Evolutionary conservation across 2,113 vertebrate genomes (phyloP).

Genomic region (Colistium nudipinnis): DNA sequence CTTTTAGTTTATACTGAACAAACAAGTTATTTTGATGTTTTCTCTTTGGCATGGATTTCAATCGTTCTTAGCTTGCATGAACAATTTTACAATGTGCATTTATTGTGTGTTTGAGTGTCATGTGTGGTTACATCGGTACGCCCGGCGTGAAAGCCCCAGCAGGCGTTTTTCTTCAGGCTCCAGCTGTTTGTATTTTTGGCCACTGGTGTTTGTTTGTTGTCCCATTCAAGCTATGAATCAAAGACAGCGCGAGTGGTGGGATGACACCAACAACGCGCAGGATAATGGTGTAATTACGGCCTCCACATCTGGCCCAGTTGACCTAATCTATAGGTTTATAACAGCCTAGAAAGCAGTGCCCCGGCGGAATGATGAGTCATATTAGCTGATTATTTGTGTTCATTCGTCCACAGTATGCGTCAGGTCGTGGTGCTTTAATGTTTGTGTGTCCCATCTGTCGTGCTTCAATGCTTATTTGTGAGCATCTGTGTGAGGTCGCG

Average conservation of each 20-base stretch:
- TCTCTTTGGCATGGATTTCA: too few relatives aligned
- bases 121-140: conserved; percentile 19
- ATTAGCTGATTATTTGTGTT: conserved; percentile 67
- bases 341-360: neutral
- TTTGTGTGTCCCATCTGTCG: conserved; percentile 49
- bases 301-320: conserved; percentile 60
- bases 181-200: conserved; percentile 72
- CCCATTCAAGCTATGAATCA: conserved; percentile 44
- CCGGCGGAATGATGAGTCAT: conserved; percentile 65
- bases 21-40: too few relatives aligned
- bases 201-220: conserved; percentile 46
- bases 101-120: neutral
- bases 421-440: conserved; percentile 40
- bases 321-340: conserved; percentile 16
- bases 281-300: conserved; percentile 61
- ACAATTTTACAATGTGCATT: too few relatives aligned
- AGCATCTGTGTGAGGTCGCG: conserved; percentile 24
- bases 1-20: too few relatives aligned
- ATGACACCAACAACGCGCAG: conserved; percentile 51
- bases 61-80: too few relatives aligned
- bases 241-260: conserved; percentile 27
- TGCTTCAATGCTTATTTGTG: neutral
- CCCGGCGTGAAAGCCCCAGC: too few relatives aligned
- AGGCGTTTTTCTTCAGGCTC: conserved; percentile 34
- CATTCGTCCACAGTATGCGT: conserved; percentile 8